Evolutionary conservation across 2,888 invertebrate genomes (phyloP).

Genomic region (Lissocephala sabroskyi): DNA sequence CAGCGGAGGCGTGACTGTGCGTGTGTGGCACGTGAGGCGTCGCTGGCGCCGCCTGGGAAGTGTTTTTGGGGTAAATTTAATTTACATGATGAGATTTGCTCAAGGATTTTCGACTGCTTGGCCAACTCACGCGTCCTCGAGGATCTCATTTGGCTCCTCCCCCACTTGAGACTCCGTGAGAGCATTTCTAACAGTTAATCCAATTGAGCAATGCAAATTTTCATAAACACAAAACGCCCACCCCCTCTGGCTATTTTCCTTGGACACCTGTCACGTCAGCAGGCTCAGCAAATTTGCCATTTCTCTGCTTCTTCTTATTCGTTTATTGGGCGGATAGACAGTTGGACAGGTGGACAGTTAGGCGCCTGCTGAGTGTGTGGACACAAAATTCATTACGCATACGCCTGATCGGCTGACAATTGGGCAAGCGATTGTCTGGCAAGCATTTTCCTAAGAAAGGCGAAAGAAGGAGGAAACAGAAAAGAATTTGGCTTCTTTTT

Average conservation of each 20-base stretch:
- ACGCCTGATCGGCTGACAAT: slow-evolving; percentile 7
- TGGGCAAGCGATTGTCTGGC: slow-evolving; percentile 3
- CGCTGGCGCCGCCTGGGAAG: slow-evolving; percentile 49
- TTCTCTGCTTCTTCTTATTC: slow-evolving; percentile 5
- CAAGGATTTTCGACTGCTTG: not conserved
- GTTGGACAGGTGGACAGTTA: too few species aligned
- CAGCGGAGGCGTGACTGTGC: not conserved
- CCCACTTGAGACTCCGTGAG: too few species aligned
- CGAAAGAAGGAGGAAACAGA: too few species aligned
- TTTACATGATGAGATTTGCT: slow-evolving; percentile 61
- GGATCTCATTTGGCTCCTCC: not conserved
- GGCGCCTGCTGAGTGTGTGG: too few species aligned
- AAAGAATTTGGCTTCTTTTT: too few species aligned
- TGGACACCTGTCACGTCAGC: slow-evolving; percentile 37
- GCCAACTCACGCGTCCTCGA: too few species aligned
- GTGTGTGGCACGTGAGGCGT: slow-evolving; percentile 25
- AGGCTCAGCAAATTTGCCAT: slow-evolving; percentile 1
- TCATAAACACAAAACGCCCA: slow-evolving; percentile 16
- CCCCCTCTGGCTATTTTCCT: slow-evolving; percentile 14
- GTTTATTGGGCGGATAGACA: too few species aligned
- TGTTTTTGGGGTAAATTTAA: slow-evolving; percentile 57
- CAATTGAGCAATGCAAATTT: slow-evolving; percentile 49
- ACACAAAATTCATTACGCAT: slow-evolving; percentile 30
- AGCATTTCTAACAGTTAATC: slow-evolving; percentile 46
- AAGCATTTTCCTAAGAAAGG: not conserved